Percentiles rank a stretch among this genome's conserved stretches.
Evolutionary conservation across 2,888 invertebrate species (phyloP).

Genomic region (Blastobasis lacticolella): DNA sequence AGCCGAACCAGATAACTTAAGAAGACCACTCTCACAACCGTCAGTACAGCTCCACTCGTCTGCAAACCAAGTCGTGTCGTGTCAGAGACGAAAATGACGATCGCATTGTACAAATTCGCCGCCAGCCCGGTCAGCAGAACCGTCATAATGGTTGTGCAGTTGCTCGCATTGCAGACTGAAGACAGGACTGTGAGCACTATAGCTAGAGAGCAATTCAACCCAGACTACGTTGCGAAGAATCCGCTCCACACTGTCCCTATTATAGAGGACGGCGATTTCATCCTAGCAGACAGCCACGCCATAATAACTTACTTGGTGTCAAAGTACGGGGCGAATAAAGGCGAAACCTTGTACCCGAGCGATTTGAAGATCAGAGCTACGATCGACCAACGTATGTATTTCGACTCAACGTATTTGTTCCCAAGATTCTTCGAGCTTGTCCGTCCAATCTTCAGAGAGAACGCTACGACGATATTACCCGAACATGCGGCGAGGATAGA

Average conservation of each 20-base stretch:
- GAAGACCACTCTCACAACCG: no score
- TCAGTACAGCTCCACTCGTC: no score
- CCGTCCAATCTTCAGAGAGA: constrained; percentile 4
- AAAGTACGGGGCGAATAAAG: constrained; percentile 34
- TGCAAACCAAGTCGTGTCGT: no score
- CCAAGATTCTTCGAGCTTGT: constrained; percentile 9
- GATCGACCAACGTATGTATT: constrained; percentile 30
- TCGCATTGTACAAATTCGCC: constrained; percentile 26
- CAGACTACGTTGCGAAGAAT: constrained; percentile 33
- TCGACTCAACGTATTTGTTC: constrained; percentile 28
- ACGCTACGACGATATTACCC: constrained; percentile 12
- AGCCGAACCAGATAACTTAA: no score
- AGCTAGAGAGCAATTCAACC: constrained; percentile 19
- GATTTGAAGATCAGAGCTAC: constrained; percentile 27
- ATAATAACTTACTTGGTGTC: constrained; percentile 36
- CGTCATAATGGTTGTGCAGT: constrained; percentile 27
- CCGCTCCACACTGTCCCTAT: constrained; percentile 32
- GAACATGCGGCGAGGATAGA: constrained; percentile 18
- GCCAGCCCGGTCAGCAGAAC: constrained; percentile 30
- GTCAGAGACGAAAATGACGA: constrained; percentile 20
- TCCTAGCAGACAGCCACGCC: constrained; percentile 34
- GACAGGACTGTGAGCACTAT: constrained; percentile 19
- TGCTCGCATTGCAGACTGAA: constrained; percentile 28
- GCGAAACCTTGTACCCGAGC: constrained; percentile 29
- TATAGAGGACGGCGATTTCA: constrained; percentile 36